Evolutionary conservation across 2,113 vertebrate genomes (phyloP).

Genomic region (Cygnus buccinator): DNA sequence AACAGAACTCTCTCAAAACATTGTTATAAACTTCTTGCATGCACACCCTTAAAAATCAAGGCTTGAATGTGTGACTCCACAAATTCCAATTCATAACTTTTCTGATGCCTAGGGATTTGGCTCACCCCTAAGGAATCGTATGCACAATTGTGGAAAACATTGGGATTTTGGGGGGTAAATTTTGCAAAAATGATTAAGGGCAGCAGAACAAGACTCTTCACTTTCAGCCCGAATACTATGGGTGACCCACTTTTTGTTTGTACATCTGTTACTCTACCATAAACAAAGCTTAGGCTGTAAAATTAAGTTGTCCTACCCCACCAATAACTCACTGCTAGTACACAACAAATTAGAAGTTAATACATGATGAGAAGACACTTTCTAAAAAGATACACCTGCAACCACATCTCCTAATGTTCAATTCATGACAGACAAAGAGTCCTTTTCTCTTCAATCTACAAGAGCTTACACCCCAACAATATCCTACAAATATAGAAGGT

Average conservation of each 20-base stretch:
- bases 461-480: neutral
- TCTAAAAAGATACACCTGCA: neutral
- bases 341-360: neutral
- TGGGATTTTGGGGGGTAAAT: neutral
- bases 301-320: neutral
- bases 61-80: neutral
- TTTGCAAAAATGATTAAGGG: accelerated
- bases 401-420: accelerated
- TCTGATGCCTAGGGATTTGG: neutral
- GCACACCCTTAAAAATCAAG: neutral
- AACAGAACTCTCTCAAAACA: neutral
- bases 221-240: neutral
- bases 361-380: neutral
- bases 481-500: neutral
- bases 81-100: neutral
- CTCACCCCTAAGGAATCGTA: neutral
- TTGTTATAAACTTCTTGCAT: neutral
- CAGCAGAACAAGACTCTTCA: neutral
- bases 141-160: neutral
- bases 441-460: neutral
- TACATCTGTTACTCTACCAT: neutral
- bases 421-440: neutral
- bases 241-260: neutral
- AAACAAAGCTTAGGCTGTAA: neutral
- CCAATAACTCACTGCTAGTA: neutral